A percentile compares a stretch with the other conserved stretches of the same genome.
Evolutionary conservation across 2,797 vertebrate species (phyloP).

Genomic region (Allobates femoralis): DNA sequence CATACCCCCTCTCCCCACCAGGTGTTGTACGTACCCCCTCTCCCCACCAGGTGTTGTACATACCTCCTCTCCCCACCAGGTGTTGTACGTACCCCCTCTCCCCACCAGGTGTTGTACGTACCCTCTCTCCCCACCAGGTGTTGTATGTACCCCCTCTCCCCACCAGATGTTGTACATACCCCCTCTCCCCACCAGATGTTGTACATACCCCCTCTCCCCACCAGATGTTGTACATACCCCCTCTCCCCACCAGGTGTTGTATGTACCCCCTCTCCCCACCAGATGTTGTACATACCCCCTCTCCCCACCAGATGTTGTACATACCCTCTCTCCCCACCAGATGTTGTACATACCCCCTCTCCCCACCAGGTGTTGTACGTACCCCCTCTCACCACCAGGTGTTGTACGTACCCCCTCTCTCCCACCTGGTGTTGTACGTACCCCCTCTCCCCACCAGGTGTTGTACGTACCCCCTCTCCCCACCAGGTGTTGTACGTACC

Average conservation of each 20-base stretch:
- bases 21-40: background rate
- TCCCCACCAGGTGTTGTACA: too few relatives aligned
- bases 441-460: background rate
- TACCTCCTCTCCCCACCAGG: too few relatives aligned
- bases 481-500: background rate
- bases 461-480: too few relatives aligned
- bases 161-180: too few relatives aligned
- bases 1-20: too few relatives aligned
- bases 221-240: too few relatives aligned
- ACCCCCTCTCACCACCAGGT: background rate
- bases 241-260: background rate
- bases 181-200: background rate
- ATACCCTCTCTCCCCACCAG: background rate
- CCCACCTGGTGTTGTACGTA: background rate
- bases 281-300: too few relatives aligned
- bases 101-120: too few relatives aligned
- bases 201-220: background rate
- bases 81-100: background rate
- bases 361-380: background rate
- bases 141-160: background rate
- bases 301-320: background rate
- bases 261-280: background rate
- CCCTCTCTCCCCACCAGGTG: too few relatives aligned
- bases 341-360: too few relatives aligned
- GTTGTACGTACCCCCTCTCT: background rate